Evolutionary conservation across 2,888 invertebrate genomes (phyloP).

Genomic region (Cephonodes hylas): DNA sequence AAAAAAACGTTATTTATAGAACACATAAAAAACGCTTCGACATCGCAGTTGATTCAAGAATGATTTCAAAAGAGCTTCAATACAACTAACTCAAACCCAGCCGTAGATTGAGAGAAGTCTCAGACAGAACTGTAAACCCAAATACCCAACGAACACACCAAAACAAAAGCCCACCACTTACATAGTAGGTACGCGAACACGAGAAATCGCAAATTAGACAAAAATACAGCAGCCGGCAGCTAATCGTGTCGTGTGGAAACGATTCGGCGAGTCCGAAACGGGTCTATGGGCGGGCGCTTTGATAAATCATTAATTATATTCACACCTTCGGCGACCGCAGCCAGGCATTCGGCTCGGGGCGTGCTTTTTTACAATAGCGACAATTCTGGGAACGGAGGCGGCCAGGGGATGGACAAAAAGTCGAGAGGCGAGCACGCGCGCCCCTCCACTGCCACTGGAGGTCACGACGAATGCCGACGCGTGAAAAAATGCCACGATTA

Average conservation of each 20-base stretch:
- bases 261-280: constrained; percentile 37
- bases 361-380: constrained; percentile 49
- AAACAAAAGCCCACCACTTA: neutral
- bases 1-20: too few relatives aligned
- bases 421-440: constrained; percentile 61
- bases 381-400: constrained; percentile 68
- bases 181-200: neutral
- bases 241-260: constrained; percentile 51
- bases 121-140: neutral
- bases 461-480: constrained; percentile 46
- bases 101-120: too few relatives aligned
- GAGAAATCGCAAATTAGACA: neutral
- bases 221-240: constrained; percentile 16
- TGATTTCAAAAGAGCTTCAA: too few relatives aligned
- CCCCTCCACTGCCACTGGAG: constrained; percentile 41
- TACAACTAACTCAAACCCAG: too few relatives aligned
- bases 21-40: too few relatives aligned
- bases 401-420: constrained; percentile 54
- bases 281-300: constrained; percentile 59
- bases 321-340: constrained; percentile 68
- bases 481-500: constrained; percentile 12
- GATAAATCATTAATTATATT: constrained; percentile 77
- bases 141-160: neutral
- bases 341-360: constrained; percentile 38
- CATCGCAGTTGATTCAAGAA: too few relatives aligned